Conservation (phyloP, 2,113 vertebrate species). For the Anhinga rufa region DNA sequence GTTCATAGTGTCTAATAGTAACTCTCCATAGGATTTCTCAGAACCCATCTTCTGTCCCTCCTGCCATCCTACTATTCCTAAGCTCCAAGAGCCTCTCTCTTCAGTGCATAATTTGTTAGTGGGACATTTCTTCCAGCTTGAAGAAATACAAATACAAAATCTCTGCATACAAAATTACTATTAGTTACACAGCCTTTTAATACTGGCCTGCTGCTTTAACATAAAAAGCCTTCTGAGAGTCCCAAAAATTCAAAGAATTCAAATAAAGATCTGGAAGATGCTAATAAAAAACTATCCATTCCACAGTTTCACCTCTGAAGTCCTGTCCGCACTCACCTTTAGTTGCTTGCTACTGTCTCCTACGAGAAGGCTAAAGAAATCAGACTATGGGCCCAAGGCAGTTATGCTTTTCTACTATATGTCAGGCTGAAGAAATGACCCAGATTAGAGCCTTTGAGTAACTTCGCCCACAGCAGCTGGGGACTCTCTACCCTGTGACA, state of each 20-base stretch:
- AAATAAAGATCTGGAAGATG: not conserved
- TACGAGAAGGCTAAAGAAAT: not conserved
- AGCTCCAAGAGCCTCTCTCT: not conserved
- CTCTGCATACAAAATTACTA: not conserved
- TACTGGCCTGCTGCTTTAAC: not conserved
- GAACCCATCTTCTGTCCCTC: not conserved
- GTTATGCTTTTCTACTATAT: not conserved
- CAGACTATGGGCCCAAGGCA: not conserved
- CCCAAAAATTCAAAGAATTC: not conserved
- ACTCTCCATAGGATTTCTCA: not conserved
- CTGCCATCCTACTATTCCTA: not conserved
- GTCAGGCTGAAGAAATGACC: not conserved
- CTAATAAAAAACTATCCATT: not conserved
- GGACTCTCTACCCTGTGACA: not conserved
- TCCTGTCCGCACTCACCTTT: not conserved
- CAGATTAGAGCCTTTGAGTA: not conserved
- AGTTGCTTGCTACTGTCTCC: not conserved
- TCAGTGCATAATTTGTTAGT: not conserved
- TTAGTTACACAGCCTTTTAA: not conserved
- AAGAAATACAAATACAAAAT: not conserved
- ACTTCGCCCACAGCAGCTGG: not conserved
- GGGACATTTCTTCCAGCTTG: not conserved
- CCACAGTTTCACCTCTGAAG: not conserved
- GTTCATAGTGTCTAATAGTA: not conserved
- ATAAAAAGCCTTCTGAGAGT: not conserved